Conservation (phyloP, 1,140 invertebrate genomes). For the Heliothis virescens region DNA sequence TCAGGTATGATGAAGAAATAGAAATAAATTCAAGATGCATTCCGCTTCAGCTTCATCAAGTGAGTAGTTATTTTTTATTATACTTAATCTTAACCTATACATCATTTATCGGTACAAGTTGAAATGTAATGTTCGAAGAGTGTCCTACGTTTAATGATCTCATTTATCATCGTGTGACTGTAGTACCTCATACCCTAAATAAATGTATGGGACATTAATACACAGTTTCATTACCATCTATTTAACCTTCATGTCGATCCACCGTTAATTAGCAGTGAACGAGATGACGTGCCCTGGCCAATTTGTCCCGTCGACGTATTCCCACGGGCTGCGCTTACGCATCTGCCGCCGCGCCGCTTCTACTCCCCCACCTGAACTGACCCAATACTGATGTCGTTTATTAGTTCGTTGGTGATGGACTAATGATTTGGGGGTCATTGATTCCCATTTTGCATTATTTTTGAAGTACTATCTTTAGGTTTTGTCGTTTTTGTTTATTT, state of each 20-base stretch:
- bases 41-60: slow-evolving; percentile 20
- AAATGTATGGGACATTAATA: background rate
- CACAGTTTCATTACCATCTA: background rate
- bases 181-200: background rate
- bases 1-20: slow-evolving; percentile 26
- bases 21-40: background rate
- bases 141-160: background rate
- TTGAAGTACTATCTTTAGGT: background rate
- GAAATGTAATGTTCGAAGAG: no score
- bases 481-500: no score
- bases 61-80: background rate
- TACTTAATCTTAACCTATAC: no score
- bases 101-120: no score
- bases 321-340: slow-evolving; percentile 71
- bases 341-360: slow-evolving; percentile 73
- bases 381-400: slow-evolving; percentile 61
- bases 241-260: background rate
- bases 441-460: background rate
- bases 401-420: background rate
- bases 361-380: slow-evolving; percentile 58
- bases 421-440: background rate
- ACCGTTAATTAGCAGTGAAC: slow-evolving; percentile 40
- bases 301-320: slow-evolving; percentile 65
- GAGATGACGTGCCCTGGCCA: slow-evolving; percentile 71
- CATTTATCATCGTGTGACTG: background rate